These are phyloP conservation scores for Axinella damicornis DNA, from an alignment of 37 sponge, comb jelly and placozoan genomes.

Conservation along the genomic window DNA sequence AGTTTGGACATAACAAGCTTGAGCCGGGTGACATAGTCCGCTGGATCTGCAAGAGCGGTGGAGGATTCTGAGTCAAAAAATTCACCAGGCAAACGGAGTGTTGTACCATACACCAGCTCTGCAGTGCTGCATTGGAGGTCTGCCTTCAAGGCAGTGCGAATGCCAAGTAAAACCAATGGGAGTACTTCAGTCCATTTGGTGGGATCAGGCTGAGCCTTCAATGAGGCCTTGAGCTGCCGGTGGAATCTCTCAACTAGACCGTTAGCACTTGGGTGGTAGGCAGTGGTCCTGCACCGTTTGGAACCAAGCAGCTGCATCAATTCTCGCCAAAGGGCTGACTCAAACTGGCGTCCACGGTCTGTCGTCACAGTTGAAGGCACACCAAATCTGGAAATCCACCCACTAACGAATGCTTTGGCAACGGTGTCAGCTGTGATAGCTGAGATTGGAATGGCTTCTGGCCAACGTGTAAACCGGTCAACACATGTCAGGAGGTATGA, in stretches of 20 bases:
- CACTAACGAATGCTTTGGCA: conserved; percentile 23
- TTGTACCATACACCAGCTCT: conserved; percentile 29
- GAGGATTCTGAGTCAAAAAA: background rate
- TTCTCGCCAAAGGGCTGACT: conserved; percentile 28
- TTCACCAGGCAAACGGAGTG: conserved; percentile 57
- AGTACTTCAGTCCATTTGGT: conserved; percentile 30
- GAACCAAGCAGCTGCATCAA: conserved; percentile 46
- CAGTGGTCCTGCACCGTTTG: conserved; percentile 29
- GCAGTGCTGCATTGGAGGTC: conserved; percentile 56
- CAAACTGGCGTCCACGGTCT: conserved; percentile 53
- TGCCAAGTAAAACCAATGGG: conserved; percentile 44
- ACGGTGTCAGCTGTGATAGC: conserved; percentile 51
- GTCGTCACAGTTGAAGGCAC: conserved; percentile 40
- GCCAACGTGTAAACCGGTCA: conserved; percentile 61
- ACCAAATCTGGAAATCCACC: conserved; percentile 60
- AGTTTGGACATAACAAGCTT: background rate
- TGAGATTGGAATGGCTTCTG: conserved; percentile 48
- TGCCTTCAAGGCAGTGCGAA: conserved; percentile 37
- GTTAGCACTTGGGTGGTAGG: conserved; percentile 58
- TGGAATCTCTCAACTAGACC: conserved; percentile 53
- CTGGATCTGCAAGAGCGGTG: background rate
- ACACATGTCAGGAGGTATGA: conserved; percentile 63
- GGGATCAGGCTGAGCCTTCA: conserved; percentile 30
- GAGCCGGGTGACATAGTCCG: background rate
- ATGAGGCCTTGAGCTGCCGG: conserved; percentile 49